Evolutionary conservation across 2,888 invertebrate genomes (phyloP), one percentile per base, ranked within the genome.

Genomic region (Pristionchus japonicus): DNA sequence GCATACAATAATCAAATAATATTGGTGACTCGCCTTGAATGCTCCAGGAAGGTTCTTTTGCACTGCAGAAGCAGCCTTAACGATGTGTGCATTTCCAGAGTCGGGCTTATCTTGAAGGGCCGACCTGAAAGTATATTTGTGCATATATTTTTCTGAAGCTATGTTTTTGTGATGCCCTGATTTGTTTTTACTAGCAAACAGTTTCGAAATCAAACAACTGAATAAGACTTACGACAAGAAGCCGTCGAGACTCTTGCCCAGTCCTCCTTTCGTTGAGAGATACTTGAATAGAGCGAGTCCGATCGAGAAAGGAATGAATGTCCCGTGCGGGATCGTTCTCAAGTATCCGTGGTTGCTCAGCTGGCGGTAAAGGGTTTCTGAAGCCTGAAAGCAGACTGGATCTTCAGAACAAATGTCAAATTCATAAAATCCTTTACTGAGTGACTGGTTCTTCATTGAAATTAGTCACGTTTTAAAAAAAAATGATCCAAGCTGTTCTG

Each of bases 331-430:
- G 89, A 97, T 95, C 31, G 96, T 96, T 52, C 95, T 95, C 43
- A 96, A 96, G 93, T 96, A 95, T 87, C 96, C 96, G 89, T 97
- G 95, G 61, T 96, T 95, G 49, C 96, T 95, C 6, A 96, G 96
- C 96, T 97, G 97, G 91, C 96, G 96, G 95, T 96, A 97, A 37
- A 97, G 94, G 0, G 97, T 96, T 95, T 97, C 97, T 1, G 97
- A 96, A 3, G 97, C 97, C 95, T 96, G 90, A 86, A 94, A 93
- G 89, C n/a, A n/a, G n/a, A n/a, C n/a, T n/a, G n/a, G n/a, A n/a
- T n/a, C n/a, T n/a, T n/a, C n/a, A n/a, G n/a, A n/a, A n/a, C n/a
- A n/a, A n/a, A n/a, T n/a, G n/a, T n/a, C n/a, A n/a, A n/a, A n/a
- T n/a, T n/a, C n/a, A n/a, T n/a, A n/a, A n/a, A n/a, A n/a, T n/a